These are phyloP conservation scores for Paramormyrops hopkinsi DNA, from an alignment of 2,797 vertebrate species.

Conservation along the genomic window DNA sequence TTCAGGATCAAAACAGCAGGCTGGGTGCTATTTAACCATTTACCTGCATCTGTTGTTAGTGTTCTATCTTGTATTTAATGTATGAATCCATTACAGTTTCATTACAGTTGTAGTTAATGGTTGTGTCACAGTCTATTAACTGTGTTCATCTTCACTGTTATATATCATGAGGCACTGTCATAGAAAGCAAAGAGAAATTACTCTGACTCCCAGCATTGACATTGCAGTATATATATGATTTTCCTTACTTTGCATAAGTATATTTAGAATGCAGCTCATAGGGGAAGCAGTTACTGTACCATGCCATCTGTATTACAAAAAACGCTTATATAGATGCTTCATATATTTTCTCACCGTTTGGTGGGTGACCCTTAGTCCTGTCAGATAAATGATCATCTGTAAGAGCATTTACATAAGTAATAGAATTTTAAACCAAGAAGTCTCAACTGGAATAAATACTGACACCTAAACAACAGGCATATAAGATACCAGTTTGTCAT, in stretches of 20 bases:
- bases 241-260: conserved; percentile 33
- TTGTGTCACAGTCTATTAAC: conserved; percentile 74
- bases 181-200: conserved; percentile 66
- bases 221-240: conserved; percentile 49
- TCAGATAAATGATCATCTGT: not conserved
- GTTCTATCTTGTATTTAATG: conserved; percentile 57
- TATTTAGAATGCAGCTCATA: conserved; percentile 6
- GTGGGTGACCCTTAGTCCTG: not conserved
- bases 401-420: conserved; percentile 29
- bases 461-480: conserved; percentile 24
- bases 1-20: conserved; percentile 11
- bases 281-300: conserved; percentile 28
- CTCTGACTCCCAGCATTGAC: conserved; percentile 46
- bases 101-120: conserved; percentile 74
- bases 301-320: conserved; percentile 11
- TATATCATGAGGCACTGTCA: conserved; percentile 62
- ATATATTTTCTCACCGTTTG: not conserved
- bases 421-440: conserved; percentile 36
- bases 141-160: conserved; percentile 69
- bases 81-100: conserved; percentile 73
- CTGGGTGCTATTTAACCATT: conserved; percentile 56
- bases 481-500: conserved; percentile 28
- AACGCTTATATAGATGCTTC: not conserved
- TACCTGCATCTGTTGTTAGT: conserved; percentile 49
- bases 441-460: conserved; percentile 32